Evolutionary conservation across 30 jellyfish, hydroid and myxozoan species (phyloP), one percentile per base, ranked within the genome.

Genomic region (Sanderia malayensis): DNA sequence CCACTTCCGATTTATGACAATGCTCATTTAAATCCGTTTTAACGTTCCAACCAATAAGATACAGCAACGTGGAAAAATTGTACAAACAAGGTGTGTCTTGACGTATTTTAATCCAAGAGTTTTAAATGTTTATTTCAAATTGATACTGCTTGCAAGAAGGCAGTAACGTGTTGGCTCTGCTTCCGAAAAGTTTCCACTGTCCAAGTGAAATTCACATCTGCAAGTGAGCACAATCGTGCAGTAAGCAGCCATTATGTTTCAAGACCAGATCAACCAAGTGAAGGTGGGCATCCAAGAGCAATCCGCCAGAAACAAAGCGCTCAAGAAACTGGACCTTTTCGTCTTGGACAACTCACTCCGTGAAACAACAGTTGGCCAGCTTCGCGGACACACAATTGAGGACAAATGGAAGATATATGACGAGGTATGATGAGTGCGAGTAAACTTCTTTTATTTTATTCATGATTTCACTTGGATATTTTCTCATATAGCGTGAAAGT

Each of bases 321-420:
- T 81, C 57, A 69, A 71, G 68, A 71, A 81, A 26, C 49, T 81
- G 63, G 94, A 81, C 28, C 53, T 81, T 33, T 81, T 81, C 41
- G 94, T 81, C 13, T 44, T 81, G 74, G 94, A 81, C 59, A 81
- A 81, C 47, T 81, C 94, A 9, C 75, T 81, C 18, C 80, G 94
- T 11, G 94, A 81, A 31, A 81, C 86, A 23, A 81, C 94, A 0
- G 94, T 81, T 21, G 94, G 94, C 15, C 94, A 81, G 44, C 69
- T 81, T 0, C 74, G 85, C 23, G 94, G 94, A 2, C 94, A 81
- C 26, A 81, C 94, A 17, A 58, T 81, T 37, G 86, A 81, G 27
- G 70, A 81, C 55, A 81, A 81, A 71, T 81, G 94, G 94, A 70
- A 81, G 41, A 81, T 81, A 0, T 81, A 81, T 47, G 34, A 81